Evolutionary conservation across 2,888 invertebrate species (phyloP).

Genomic region (Drosophila multiciliata): DNA sequence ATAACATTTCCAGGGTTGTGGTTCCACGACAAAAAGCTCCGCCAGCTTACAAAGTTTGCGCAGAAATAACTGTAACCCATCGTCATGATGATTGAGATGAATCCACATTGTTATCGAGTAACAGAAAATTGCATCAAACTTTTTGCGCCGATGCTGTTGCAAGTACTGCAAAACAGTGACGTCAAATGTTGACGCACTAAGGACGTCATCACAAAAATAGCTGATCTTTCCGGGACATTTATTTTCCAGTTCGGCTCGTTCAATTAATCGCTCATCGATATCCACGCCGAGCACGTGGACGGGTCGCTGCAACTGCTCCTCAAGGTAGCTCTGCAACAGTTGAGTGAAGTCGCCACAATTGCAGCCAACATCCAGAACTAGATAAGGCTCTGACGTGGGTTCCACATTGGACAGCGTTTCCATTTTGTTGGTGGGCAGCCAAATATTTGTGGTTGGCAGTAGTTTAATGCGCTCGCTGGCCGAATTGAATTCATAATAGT

Average conservation of each 20-base stretch:
- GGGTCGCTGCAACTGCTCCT: conserved; percentile 45
- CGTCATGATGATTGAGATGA: conserved; percentile 93
- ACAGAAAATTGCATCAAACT: conserved; percentile 90
- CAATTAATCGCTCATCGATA: conserved; percentile 89
- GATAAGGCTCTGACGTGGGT: conserved; percentile 72
- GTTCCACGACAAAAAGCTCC: conserved; percentile 89
- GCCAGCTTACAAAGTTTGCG: conserved; percentile 86
- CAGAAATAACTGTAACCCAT: conserved; percentile 88
- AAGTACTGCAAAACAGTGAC: conserved; percentile 86
- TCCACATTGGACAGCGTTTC: conserved; percentile 1
- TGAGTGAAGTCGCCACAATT: conserved; percentile 92
- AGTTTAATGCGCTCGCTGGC: conserved; percentile 88
- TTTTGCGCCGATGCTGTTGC: conserved; percentile 81
- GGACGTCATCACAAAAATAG: conserved; percentile 88
- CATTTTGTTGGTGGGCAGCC: conserved; percentile 83
- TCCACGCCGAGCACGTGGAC: conserved; percentile 88
- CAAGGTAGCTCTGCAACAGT: conserved; percentile 61
- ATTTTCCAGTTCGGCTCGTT: conserved; percentile 88
- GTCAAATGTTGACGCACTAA: conserved; percentile 84
- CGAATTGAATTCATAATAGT: conserved; percentile 93
- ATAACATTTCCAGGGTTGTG: conserved; percentile 95
- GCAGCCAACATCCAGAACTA: conserved; percentile 88
- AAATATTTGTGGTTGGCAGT: conserved; percentile 86
- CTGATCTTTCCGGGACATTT: conserved; percentile 84
- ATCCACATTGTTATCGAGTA: conserved; percentile 97